Conservation (phyloP, 2,113 vertebrate species). For the Ovis aries region ARS-UI_Ramb_v3.0 NC_056071.1:4665501-4666000, state of each 20-base stretch:
- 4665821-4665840: accelerated
- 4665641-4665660: not conserved
- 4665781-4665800: not conserved
- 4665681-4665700: not conserved
- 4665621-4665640: not conserved
- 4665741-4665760: not conserved
- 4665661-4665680: not conserved
- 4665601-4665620: not conserved
- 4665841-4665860: not conserved
- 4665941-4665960: not conserved
- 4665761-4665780: not conserved
- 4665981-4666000: not conserved
- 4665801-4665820: not conserved
- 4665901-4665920: not conserved
- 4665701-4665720: not conserved
- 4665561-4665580: not conserved
- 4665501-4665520: not conserved
- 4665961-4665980: not conserved
- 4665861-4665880: not conserved
- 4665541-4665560: not conserved
- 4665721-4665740: not conserved
- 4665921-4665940: not conserved
- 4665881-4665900: not conserved
- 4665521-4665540: not conserved
- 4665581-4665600: not conserved